phyloP scores from a whole-genome alignment of 2,113 vertebrate species.

The Acinonyx jubatus region DNA sequence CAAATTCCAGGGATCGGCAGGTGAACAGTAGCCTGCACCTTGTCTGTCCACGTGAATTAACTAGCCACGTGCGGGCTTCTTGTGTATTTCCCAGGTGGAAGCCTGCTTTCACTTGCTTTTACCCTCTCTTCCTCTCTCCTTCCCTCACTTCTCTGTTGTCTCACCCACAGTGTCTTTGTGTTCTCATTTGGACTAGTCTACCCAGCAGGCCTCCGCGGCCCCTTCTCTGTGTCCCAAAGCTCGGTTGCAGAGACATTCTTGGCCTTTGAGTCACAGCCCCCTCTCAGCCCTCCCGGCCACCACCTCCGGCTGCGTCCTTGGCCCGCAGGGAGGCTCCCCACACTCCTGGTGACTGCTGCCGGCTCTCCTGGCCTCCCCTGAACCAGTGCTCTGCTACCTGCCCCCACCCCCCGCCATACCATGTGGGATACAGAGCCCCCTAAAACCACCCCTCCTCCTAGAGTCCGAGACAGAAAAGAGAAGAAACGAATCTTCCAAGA shows the following conservation, averaged over 20 bases:
- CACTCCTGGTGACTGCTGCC: accelerated
- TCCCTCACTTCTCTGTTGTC: background rate
- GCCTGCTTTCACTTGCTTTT: background rate
- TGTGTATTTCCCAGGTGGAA: background rate
- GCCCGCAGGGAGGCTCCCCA: background rate
- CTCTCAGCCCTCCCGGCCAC: background rate
- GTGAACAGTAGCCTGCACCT: background rate
- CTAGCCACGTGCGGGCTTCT: background rate
- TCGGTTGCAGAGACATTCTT: too few species aligned
- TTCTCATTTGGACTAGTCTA: background rate
- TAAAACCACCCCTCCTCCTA: background rate
- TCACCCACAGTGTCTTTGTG: background rate
- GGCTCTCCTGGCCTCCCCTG: background rate
- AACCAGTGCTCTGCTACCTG: accelerated
- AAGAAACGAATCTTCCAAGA: background rate
- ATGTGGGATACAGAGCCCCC: accelerated
- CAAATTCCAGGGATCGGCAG: background rate
- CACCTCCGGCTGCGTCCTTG: background rate
- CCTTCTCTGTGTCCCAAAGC: background rate
- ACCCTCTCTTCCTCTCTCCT: background rate
- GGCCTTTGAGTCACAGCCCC: background rate
- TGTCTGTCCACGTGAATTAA: background rate
- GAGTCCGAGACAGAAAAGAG: background rate
- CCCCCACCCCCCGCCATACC: accelerated
- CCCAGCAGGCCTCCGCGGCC: background rate